Evolutionary conservation across 2,797 vertebrate genomes (phyloP).

Genomic region (Hydrophis major): DNA sequence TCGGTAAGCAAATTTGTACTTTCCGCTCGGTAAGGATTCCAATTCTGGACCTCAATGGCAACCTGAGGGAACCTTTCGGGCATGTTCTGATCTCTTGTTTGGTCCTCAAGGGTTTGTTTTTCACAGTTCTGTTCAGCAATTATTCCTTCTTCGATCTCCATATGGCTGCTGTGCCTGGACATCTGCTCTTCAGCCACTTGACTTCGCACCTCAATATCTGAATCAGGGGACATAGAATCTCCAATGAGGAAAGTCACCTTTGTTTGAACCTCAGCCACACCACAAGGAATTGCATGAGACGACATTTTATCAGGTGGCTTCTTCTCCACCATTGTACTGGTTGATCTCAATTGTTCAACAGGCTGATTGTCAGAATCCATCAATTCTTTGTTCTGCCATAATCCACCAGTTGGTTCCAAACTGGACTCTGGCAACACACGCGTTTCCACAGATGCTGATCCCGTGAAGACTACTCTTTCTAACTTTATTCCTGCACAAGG

Average conservation of each 20-base stretch:
- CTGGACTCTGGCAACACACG: conserved; percentile 51
- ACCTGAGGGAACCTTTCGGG: conserved; percentile 72
- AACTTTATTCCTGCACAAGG: conserved; percentile 73
- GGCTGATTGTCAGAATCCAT: conserved; percentile 59
- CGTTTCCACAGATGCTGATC: conserved; percentile 74
- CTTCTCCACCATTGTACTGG: conserved; percentile 79
- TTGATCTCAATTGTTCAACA: conserved; percentile 60
- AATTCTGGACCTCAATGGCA: conserved; percentile 75
- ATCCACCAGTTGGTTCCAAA: conserved; percentile 52
- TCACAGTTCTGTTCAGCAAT: conserved; percentile 66
- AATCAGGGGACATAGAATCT: conserved; percentile 96
- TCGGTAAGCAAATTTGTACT: conserved; percentile 85
- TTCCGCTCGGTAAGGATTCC: conserved; percentile 74
- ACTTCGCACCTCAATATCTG: conserved; percentile 90
- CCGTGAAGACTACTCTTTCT: conserved; percentile 76
- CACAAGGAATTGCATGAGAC: conserved; percentile 69
- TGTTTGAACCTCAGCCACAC: conserved; percentile 73
- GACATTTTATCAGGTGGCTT: conserved; percentile 88
- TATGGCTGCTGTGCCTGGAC: conserved; percentile 79
- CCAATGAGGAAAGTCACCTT: conserved; percentile 98
- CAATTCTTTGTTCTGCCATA: conserved; percentile 54
- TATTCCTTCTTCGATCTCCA: conserved; percentile 71
- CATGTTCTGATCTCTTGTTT: conserved; percentile 76
- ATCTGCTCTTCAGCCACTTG: conserved; percentile 83
- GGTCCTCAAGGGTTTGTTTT: conserved; percentile 78